Percentiles rank a stretch among this genome's conserved stretches.
These are phyloP conservation scores for Psittacula derbiana DNA, from an alignment of 2,797 vertebrate species.

Conservation along the genomic window DNA sequence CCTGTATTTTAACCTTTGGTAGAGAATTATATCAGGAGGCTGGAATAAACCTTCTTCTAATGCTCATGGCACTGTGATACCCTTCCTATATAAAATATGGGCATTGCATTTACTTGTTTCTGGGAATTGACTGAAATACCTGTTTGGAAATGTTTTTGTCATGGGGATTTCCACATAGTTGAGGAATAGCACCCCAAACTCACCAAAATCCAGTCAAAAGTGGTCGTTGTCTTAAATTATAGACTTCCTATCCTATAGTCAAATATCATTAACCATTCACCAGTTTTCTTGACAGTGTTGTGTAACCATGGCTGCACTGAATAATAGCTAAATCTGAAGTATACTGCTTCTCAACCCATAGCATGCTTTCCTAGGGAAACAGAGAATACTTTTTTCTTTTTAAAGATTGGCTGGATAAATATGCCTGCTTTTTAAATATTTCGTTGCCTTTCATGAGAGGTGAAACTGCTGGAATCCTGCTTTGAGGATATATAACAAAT, in stretches of 20 bases:
- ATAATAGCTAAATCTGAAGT: background rate
- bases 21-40: background rate
- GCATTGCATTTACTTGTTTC: background rate
- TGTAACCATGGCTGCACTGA: background rate
- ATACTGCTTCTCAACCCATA: background rate
- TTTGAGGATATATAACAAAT: background rate
- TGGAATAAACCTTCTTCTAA: background rate
- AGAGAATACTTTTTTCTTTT: background rate
- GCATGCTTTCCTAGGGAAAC: background rate
- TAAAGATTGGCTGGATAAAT: background rate
- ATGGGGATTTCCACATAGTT: background rate
- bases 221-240: background rate
- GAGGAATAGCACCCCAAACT: background rate
- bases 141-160: background rate
- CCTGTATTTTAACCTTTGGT: background rate
- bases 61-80: background rate
- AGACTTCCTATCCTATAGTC: background rate
- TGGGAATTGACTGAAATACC: background rate
- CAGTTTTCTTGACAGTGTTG: background rate
- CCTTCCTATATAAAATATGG: background rate
- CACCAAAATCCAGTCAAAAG: background rate
- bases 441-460: accelerated
- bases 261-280: background rate
- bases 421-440: background rate
- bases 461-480: background rate